Evolutionary conservation across 37 sponge, comb jelly and placozoan genomes (phyloP), one percentile per base, ranked within the genome.

Genomic region (Halisarca cf. caerulea): DNA sequence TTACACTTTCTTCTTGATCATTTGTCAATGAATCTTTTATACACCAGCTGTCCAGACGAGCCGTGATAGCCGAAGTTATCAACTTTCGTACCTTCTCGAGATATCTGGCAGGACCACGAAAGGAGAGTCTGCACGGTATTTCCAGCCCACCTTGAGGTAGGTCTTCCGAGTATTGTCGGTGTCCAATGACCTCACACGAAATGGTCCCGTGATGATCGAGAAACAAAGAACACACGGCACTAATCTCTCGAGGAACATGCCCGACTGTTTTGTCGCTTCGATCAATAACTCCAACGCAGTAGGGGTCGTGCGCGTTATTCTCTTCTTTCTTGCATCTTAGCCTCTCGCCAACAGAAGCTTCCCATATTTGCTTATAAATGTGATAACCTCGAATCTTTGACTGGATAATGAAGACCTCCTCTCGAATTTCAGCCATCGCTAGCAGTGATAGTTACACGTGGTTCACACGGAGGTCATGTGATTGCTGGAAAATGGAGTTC

Each of bases 61-160:
- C 25, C 6, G n/a, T 28, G 6, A 20, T 62, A 20, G 64, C 64
- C 64, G n/a, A 62, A 62, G 6, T 23, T 20, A 62, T 5, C 30
- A 88, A 42, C 45, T 55, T 81, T 73, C 71, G 24, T 35, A 80
- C 82, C 59, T 87, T 80, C 23, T 23, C 47, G 8, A 80, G 47
- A 9, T 81, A 45, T 18, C 55, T 68, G 1, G 21, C 25, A 37
- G 24, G 51, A 34, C 88, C 87, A 66, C 24, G 33, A 58, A 87
- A 81, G 9, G 64, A 80, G 1, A 87, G 41, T 14, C 34, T 74
- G 38, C 88, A 87, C 14, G 88, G 88, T 23, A 87, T 33, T 47
- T 87, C 81, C 47, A 87, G 27, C 14, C 88, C 83, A 36, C 87
- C 87, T 87, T 87, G 87, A 58, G 73, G 82, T 80, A 87, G 70